phyloP scores from a whole-genome alignment of 2,888 invertebrate genomes.

The Neoitamus cyanurus region DNA sequence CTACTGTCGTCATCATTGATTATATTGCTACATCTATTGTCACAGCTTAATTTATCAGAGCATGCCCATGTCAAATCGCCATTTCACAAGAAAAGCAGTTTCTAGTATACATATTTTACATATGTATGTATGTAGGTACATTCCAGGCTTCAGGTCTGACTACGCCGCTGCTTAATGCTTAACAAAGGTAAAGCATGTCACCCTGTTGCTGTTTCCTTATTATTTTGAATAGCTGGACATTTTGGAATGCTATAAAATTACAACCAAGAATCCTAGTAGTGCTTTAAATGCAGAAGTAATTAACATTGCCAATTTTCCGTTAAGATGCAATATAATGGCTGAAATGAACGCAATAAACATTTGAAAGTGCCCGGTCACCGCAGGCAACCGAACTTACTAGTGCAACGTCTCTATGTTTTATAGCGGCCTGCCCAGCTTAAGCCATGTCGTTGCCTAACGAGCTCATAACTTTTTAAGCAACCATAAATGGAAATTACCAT shows the following conservation, averaged over 20 bases:
- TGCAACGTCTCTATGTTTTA: neutral
- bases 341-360: neutral
- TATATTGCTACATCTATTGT: too few species aligned
- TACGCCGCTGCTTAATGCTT: neutral
- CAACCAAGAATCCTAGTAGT: neutral
- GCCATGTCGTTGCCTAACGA: neutral
- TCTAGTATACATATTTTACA: too few species aligned
- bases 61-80: too few species aligned
- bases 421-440: neutral
- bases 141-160: neutral
- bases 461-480: neutral
- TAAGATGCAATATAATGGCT: neutral
- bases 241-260: neutral
- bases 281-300: neutral
- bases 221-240: neutral
- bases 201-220: neutral
- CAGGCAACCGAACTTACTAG: neutral
- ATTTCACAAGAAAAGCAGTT: too few species aligned
- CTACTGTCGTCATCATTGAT: too few species aligned
- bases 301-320: neutral
- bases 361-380: neutral
- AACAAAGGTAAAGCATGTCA: neutral
- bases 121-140: too few species aligned
- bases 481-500: neutral
- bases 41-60: too few species aligned